Evolutionary conservation across 2,113 vertebrate genomes (phyloP).

Genomic region (Addax nasomaculatus): DNA sequence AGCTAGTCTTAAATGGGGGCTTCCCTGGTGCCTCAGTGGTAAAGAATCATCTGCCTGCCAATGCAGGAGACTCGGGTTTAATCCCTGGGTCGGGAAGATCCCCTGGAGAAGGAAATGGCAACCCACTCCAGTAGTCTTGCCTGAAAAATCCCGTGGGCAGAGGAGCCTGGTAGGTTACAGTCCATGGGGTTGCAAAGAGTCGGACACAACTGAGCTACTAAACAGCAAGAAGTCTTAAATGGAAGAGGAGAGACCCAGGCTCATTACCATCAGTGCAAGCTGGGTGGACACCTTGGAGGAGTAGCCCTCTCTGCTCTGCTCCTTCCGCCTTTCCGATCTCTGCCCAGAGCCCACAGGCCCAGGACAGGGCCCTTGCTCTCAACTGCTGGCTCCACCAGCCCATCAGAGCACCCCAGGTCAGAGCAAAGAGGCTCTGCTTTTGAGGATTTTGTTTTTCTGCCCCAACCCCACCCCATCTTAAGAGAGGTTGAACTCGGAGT

Average conservation of each 20-base stretch:
- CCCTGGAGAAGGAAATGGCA: background rate
- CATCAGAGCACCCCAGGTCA: background rate
- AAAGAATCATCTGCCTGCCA: background rate
- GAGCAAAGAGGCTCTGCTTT: background rate
- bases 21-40: background rate
- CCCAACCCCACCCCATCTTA: background rate
- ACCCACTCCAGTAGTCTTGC: background rate
- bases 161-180: background rate
- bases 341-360: background rate
- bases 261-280: background rate
- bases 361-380: background rate
- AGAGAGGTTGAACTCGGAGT: constrained; percentile 59
- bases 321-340: background rate
- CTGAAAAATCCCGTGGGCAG: background rate
- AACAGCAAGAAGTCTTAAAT: background rate
- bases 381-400: background rate
- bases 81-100: background rate
- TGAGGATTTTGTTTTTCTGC: background rate
- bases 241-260: background rate
- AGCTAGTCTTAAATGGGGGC: background rate
- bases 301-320: background rate
- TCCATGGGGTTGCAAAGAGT: background rate
- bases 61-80: background rate
- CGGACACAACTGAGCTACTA: background rate
- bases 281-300: background rate